Percentiles rank a stretch among this genome's conserved stretches.
Conservation (phyloP, 1,140 invertebrate species). For the Popillia japonica region DNA sequence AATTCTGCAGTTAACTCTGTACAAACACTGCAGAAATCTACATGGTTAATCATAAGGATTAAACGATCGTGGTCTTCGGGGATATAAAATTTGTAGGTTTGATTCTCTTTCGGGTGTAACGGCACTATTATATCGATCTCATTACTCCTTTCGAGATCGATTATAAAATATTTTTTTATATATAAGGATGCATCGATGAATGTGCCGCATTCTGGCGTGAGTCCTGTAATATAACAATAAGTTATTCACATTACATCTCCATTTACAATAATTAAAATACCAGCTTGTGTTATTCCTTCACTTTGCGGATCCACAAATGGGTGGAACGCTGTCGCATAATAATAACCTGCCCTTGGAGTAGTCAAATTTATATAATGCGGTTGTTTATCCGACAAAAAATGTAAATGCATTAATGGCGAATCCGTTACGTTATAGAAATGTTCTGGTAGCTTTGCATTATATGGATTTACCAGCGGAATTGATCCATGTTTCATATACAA, state of each 20-base stretch:
- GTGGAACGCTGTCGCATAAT: constrained; percentile 81
- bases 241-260: background rate
- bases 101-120: constrained; percentile 49
- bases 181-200: constrained; percentile 49
- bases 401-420: constrained; percentile 57
- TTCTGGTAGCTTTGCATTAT: constrained; percentile 74
- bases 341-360: constrained; percentile 76
- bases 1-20: constrained; percentile 23
- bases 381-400: constrained; percentile 63
- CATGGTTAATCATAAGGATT: constrained; percentile 39
- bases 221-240: constrained; percentile 47
- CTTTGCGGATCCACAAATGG: constrained; percentile 75
- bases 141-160: constrained; percentile 41
- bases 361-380: constrained; percentile 65
- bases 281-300: constrained; percentile 76
- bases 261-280: constrained; percentile 58
- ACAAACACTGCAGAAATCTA: constrained; percentile 34
- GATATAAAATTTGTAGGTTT: constrained; percentile 61
- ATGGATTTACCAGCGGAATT: constrained; percentile 79
- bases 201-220: constrained; percentile 50
- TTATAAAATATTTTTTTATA: constrained; percentile 42
- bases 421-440: constrained; percentile 66
- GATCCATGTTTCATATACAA: constrained; percentile 77
- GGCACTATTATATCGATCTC: constrained; percentile 25
- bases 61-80: constrained; percentile 56